Percentiles rank a stretch among this genome's conserved stretches.
phyloP scores from a whole-genome alignment of 2,888 invertebrate genomes.

The Subacronicta megacephala region DNA sequence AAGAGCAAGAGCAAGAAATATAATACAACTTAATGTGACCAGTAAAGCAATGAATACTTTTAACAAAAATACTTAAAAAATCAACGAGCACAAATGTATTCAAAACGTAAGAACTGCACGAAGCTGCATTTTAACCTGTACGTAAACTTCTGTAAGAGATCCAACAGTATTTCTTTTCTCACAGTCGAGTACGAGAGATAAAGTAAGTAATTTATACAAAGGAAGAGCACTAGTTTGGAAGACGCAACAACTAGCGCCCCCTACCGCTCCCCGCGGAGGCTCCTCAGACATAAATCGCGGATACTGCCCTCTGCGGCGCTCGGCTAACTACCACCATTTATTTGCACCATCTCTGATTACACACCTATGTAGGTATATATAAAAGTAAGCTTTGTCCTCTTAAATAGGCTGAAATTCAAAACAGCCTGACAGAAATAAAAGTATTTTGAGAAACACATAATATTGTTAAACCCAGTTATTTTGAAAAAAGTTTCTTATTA shows the following conservation, averaged over 20 bases:
- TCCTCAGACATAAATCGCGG: constrained; percentile 80
- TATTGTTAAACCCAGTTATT: too few relatives aligned
- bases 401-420: neutral
- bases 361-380: constrained; percentile 54
- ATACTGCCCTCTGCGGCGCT: constrained; percentile 85
- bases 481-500: neutral
- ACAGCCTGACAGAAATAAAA: fast-evolving
- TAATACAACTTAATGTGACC: too few relatives aligned
- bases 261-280: constrained; percentile 52
- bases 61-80: constrained; percentile 24
- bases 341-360: constrained; percentile 84
- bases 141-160: constrained; percentile 43
- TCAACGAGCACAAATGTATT: constrained; percentile 19
- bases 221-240: constrained; percentile 57
- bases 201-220: constrained; percentile 59
- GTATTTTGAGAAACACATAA: too few relatives aligned
- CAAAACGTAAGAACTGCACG: constrained; percentile 16
- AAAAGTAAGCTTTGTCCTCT: constrained; percentile 22
- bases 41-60: neutral
- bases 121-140: constrained; percentile 39
- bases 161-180: constrained; percentile 45
- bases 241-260: constrained; percentile 61
- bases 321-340: constrained; percentile 85
- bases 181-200: constrained; percentile 48
- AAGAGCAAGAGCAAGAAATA: too few relatives aligned